These are phyloP conservation scores for Chloroceryle amazona DNA, from an alignment of 2,797 vertebrate genomes.

Conservation along the genomic window DNA sequence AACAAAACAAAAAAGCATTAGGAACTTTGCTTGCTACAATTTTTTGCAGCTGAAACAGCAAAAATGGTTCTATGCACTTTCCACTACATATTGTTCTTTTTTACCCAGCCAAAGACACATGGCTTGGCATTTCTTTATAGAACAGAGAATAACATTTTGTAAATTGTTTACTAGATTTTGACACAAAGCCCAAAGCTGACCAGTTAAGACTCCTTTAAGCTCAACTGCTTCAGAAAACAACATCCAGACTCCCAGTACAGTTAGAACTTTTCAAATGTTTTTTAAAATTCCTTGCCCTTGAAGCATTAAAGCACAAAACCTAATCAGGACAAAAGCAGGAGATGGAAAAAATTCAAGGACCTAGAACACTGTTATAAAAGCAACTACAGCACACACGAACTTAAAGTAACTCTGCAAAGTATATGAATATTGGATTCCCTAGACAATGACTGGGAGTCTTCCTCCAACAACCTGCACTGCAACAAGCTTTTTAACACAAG, in stretches of 20 bases:
- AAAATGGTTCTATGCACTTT: not conserved
- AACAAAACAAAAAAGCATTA: not conserved
- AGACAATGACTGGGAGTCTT: not conserved
- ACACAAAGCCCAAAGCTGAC: not conserved
- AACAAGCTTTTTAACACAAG: not conserved
- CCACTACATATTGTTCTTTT: not conserved
- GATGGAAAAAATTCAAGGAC: slow-evolving; percentile 8
- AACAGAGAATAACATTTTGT: not conserved
- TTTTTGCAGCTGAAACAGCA: slow-evolving; percentile 19
- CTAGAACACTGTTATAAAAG: not conserved
- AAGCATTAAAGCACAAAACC: not conserved
- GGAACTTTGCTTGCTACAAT: not conserved
- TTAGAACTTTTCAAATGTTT: not conserved
- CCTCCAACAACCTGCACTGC: not conserved
- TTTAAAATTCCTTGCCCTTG: not conserved
- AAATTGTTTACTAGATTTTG: not conserved
- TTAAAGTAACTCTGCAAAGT: not conserved
- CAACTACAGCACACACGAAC: not conserved
- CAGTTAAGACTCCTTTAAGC: not conserved
- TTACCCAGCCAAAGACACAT: not conserved
- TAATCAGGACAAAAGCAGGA: not conserved
- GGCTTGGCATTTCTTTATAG: not conserved
- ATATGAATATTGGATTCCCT: not conserved
- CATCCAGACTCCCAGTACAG: not conserved
- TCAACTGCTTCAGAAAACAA: not conserved